Base-by-base conservation (phyloP, 2,797 vertebrate genomes). In the Sebastes nivosus region DNA sequence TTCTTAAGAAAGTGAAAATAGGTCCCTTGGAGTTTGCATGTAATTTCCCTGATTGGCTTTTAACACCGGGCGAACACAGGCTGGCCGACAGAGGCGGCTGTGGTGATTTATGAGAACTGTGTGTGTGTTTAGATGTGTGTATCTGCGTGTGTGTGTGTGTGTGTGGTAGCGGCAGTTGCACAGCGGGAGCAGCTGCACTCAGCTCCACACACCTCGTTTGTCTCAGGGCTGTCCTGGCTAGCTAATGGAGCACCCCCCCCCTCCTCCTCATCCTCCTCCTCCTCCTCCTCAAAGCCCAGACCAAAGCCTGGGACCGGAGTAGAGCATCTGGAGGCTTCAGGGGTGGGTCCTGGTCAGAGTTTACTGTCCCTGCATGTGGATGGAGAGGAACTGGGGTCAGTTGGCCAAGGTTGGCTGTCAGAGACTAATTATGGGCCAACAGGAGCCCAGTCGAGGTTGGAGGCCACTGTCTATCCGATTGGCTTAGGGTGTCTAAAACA, bases 31-130 rank as follows among this genome's bases (percentile, higher is more conserved):
- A 97, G 97, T 97, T 97, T 97, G 97, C 96, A 94, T 96, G 96
- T 97, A 97, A 98, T 99, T 97, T 98, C 95, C 96, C 96, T 98
- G 97, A 99, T 99, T 98, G 97, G 96, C 97, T 98, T 99, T 99
- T 99, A 99, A 98, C 97, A 97, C 94, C 82, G 89, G 93, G 93
- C 79, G 90, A 93, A 93, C 88, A 69, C 94, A 94, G 95, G 92
- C 91, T 79, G 93, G 91, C 93, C 95, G 96, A 89, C 90, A 66
- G 95, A 88, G 87, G 68, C 91, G 95, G 94, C 94, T 95, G 94
- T 89, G 89, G 95, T 98, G 97, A 99, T 99, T 98, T 98, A 99
- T 99, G 96, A 93, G 95, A 87, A 75, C 55, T 69, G 82, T 78
- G 75, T 36, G 27, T 73, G 77, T 81, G 64, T 38, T 71, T 20